Evolutionary conservation across 1,140 invertebrate species (phyloP), one percentile per base, ranked within the genome.

Genomic region (Thaumetopoea pityocampa): DNA sequence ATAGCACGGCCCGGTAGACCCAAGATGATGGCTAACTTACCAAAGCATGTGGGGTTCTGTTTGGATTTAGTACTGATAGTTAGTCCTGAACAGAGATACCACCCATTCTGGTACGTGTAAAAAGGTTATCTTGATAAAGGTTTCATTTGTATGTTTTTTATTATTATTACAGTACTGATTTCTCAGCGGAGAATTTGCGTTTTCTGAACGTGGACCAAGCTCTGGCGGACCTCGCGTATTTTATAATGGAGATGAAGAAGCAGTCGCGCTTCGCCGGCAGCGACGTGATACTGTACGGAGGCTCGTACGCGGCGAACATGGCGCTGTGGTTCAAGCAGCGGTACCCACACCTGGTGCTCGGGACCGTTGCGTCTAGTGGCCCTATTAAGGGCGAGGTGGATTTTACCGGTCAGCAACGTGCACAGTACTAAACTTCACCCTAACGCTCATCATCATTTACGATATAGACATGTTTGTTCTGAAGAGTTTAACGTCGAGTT

Each of bases 271-370:
- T 84, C 34, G 59, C 58, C 0, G 50, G 80, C 18, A 63, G 87
- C 82, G 73, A 88, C 84, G 51, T 84, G 0, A 53, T 84, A 3
- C 23, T 81, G 8, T 81, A 77, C 29, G 94, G 94, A 11, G 92
- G 93, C 11, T 95, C 93, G 3, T 96, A 96, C 61, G 89, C 93
- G n/a, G 94, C 92, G 37, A 90, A 88, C 14, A 88, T 96, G 84
- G 91, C 90, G 5, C 86, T 91, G 5, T 95, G 93, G 93, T 88
- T 92, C 24, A 87, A 93, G 47, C 76, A 91, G 15, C 89, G 93
- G 40, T 95, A 95, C 63, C 94, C 94, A 1, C 90, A 95, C 59
- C 76, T 94, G 0, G 88, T 92, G 1, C 44, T 90, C 72, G 87
- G 91, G 8, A 87, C 90, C 16, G 87, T 93, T 1, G 89, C 92